These are phyloP conservation scores for Stenodema calcarata DNA, from an alignment of 2,888 invertebrate genomes.

Conservation along the genomic window DNA sequence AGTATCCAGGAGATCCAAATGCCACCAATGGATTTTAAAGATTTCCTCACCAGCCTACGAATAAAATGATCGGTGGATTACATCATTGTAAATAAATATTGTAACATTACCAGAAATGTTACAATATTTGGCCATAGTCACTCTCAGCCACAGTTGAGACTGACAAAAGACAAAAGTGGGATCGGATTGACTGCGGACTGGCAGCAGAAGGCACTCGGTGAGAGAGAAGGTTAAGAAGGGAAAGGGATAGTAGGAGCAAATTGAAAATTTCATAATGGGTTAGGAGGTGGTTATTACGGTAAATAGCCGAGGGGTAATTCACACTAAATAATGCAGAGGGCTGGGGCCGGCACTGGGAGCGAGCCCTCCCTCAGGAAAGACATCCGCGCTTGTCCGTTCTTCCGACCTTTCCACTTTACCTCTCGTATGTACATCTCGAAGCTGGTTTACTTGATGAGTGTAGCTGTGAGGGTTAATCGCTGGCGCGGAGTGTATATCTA, in stretches of 20 bases:
- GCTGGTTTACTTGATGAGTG: not conserved
- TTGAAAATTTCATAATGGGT: conserved; percentile 46
- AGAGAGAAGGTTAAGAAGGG: not conserved
- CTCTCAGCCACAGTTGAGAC: not conserved
- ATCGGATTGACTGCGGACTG: not conserved
- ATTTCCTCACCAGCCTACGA: too few species aligned
- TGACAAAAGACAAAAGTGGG: conserved; percentile 17
- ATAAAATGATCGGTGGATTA: too few species aligned
- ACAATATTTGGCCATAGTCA: too few species aligned
- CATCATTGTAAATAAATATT: too few species aligned
- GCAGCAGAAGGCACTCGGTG: not conserved
- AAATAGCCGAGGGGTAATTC: conserved; percentile 45
- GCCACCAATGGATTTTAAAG: too few species aligned
- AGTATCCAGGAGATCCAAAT: too few species aligned
- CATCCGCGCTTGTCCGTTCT: not conserved
- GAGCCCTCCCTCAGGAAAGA: not conserved
- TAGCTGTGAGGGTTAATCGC: too few species aligned
- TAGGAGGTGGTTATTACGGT: conserved; percentile 45
- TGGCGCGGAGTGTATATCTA: too few species aligned
- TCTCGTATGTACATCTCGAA: not conserved
- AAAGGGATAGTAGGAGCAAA: conserved; percentile 14
- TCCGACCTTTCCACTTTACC: not conserved
- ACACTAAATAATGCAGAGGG: conserved; percentile 38
- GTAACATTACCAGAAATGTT: too few species aligned
- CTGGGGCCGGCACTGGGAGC: not conserved